Conservation (phyloP, 2,113 vertebrate species). For the Oncorhynchus masou region DNA sequence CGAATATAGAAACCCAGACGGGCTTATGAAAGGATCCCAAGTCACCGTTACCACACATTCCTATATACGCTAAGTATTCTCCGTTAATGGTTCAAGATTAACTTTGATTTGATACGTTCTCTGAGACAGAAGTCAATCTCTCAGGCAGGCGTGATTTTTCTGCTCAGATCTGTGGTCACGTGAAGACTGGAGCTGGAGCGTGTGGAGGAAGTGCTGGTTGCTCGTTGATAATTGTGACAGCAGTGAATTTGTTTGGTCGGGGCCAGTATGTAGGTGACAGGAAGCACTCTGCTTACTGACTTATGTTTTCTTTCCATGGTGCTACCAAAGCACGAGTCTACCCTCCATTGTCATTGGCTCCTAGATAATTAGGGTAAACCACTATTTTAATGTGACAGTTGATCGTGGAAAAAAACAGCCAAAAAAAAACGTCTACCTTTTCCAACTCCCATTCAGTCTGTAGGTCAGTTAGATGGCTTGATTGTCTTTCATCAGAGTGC, state of each 20-base stretch:
- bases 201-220: conserved; percentile 39
- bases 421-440: background rate
- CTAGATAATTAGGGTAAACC: background rate
- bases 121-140: background rate
- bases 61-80: no score
- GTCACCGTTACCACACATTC: no score
- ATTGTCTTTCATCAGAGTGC: background rate
- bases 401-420: conserved; percentile 16
- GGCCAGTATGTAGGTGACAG: conserved; percentile 45
- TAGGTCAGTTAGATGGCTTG: background rate
- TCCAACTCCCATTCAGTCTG: background rate
- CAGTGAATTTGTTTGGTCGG: conserved; percentile 36
- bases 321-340: conserved; percentile 2
- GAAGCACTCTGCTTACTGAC: conserved; percentile 19
- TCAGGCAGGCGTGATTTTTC: background rate
- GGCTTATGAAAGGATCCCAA: no score
- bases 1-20: no score
- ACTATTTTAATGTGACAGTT: conserved; percentile 5
- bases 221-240: conserved; percentile 32
- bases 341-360: background rate
- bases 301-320: conserved; percentile 21
- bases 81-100: no score
- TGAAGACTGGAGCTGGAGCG: conserved; percentile 1
- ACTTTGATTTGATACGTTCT: no score
- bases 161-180: background rate